These are phyloP conservation scores for Helicoverpa armigera DNA, from an alignment of 1,140 invertebrate genomes.

Conservation along the genomic window DNA sequence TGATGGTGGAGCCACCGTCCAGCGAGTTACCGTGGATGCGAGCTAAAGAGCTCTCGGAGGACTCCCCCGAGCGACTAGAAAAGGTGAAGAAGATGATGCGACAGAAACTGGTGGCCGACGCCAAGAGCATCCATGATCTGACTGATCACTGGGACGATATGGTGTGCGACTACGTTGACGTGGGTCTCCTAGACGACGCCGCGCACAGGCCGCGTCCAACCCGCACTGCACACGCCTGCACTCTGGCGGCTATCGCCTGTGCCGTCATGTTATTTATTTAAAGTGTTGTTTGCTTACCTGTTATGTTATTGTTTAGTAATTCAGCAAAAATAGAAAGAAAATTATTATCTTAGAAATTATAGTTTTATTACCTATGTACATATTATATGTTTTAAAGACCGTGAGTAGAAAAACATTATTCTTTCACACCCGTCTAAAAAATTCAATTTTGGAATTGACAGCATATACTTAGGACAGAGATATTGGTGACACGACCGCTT, in stretches of 20 bases:
- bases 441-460: no score
- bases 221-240: neutral
- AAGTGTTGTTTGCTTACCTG: neutral
- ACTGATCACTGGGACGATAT: slow-evolving; percentile 78
- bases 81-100: slow-evolving; percentile 73
- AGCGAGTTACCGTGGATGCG: slow-evolving; percentile 54
- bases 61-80: slow-evolving; percentile 63
- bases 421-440: no score
- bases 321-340: neutral
- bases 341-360: neutral
- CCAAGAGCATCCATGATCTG: slow-evolving; percentile 70
- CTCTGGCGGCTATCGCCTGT: neutral
- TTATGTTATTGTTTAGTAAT: neutral
- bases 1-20: slow-evolving; percentile 69
- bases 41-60: slow-evolving; percentile 58
- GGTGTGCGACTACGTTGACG: slow-evolving; percentile 79
- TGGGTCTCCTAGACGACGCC: slow-evolving; percentile 57
- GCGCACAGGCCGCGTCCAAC: neutral
- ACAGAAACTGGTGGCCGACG: slow-evolving; percentile 67
- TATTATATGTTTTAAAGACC: no score
- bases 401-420: no score
- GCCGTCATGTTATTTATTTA: neutral
- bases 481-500: no score
- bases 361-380: no score
- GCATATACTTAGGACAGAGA: no score